Evolutionary conservation across 2,888 invertebrate species (phyloP), one percentile per base, ranked within the genome.

Genomic region (Elysia crispata): DNA sequence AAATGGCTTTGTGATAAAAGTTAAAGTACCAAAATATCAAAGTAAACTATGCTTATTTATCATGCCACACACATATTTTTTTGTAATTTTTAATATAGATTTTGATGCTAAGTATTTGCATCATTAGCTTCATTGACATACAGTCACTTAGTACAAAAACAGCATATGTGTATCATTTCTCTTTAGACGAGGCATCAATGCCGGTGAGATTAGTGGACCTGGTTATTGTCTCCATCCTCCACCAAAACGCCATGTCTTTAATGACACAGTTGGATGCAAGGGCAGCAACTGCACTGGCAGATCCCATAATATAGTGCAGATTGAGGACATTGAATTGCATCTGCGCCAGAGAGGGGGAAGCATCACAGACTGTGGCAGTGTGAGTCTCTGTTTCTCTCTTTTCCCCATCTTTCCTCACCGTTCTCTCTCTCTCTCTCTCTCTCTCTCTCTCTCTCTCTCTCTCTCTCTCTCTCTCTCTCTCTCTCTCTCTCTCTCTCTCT

Each of bases 201-300:
- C 88, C 8, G 88, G 88, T 15, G 88, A 88, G 83, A 88, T 89
- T 49, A 90, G 87, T 80, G 90, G 90, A 1, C 89, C 90, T 8
- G 90, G 88, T 77, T 89, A 89, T 79, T 90, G 90, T 81, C 85
- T 80, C 11, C 80, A 80, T 28, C 1, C 70, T 1, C 80, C 80
- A 49, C 76, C 76, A 6, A 70, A 66, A 31, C 70, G 80, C 0
- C 70, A 54, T 0, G n/a, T 80, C 5, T 66, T 73, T 20, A 81
- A 81, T 23, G 77, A 77, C 20, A 74, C 77, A 1, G 20, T 60
- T 6, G 74, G 67, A 15, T 81, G 81, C 31, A 72, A 31, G 60
- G 81, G 67, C 23, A 74, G 74, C 15, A 81, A 81, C 77, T 81
- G 81, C 67, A 41, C 41, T 41, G 74, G 62, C 50, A 64, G 77